Percentiles rank a stretch among this genome's conserved stretches.
Evolutionary conservation across 2,888 invertebrate genomes (phyloP).

Genomic region (Uloborus plumipes): DNA sequence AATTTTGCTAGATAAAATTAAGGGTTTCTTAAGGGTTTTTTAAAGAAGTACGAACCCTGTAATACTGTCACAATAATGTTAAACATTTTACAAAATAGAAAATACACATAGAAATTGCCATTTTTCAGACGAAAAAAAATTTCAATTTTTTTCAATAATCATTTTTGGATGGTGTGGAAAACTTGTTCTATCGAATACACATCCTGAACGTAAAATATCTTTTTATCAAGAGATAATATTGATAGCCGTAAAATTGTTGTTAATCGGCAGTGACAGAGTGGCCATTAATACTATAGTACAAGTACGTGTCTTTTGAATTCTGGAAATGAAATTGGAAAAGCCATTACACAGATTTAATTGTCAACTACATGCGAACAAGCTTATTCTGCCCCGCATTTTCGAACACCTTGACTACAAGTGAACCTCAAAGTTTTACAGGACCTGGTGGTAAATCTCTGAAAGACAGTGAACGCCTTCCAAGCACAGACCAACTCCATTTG

Average conservation of each 20-base stretch:
- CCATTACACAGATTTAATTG: not conserved
- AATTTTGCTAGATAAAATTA: too few relatives aligned
- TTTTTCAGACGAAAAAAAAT: too few relatives aligned
- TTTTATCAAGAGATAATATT: not conserved
- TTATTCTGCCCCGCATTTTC: not conserved
- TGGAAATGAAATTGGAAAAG: not conserved
- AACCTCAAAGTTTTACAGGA: slow-evolving; percentile 5
- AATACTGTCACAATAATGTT: too few relatives aligned
- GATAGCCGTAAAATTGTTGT: slow-evolving; percentile 2
- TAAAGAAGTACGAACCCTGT: too few relatives aligned
- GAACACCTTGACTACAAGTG: slow-evolving; percentile 3
- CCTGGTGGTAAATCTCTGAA: not conserved
- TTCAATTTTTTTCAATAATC: too few relatives aligned
- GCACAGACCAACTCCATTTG: not conserved
- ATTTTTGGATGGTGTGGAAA: not conserved
- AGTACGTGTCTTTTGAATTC: not conserved
- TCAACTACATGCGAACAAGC: not conserved
- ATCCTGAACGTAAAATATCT: not conserved
- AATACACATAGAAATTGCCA: too few relatives aligned
- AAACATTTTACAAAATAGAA: too few relatives aligned
- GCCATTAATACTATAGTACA: not conserved
- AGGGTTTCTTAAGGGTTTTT: too few relatives aligned
- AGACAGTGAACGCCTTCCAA: not conserved
- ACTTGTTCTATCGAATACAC: not conserved
- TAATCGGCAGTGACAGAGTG: not conserved